These are phyloP conservation scores for Mustela nigripes DNA, from an alignment of 2,113 vertebrate genomes.

Conservation along the genomic window DNA sequence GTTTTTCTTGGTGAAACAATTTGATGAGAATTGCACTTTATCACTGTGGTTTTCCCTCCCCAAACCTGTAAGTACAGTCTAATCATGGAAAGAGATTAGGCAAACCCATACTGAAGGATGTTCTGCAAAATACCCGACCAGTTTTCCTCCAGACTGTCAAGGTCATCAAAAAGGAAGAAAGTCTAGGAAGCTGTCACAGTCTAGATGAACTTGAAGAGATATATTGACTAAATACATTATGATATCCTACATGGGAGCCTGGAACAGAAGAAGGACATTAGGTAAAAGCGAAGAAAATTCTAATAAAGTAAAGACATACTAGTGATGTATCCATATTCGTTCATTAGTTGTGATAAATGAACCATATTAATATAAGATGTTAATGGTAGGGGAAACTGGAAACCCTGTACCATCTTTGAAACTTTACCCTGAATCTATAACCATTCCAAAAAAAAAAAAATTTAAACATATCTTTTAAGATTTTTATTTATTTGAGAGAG, in stretches of 20 bases:
- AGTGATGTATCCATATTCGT: background rate
- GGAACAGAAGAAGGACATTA: background rate
- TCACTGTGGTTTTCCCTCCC: constrained; percentile 25
- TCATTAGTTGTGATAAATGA: background rate
- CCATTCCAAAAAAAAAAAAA: background rate
- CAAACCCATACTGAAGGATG: background rate
- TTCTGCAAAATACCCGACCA: background rate
- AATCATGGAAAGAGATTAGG: constrained; percentile 29
- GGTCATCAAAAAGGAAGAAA: background rate
- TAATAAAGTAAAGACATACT: background rate
- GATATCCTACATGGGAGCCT: background rate
- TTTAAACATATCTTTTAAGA: no score
- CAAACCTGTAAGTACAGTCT: background rate
- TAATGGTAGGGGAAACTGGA: background rate
- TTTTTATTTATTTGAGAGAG: no score
- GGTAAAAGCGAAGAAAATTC: background rate
- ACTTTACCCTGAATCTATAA: background rate
- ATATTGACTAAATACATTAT: background rate
- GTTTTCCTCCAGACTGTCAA: background rate
- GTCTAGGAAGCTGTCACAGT: background rate
- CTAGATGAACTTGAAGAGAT: background rate
- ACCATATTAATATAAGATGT: background rate
- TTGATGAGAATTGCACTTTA: background rate
- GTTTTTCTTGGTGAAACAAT: background rate
- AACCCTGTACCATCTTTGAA: background rate